Conservation (phyloP, 2,797 vertebrate species). For the Neosilurus mollespiculum region DNA sequence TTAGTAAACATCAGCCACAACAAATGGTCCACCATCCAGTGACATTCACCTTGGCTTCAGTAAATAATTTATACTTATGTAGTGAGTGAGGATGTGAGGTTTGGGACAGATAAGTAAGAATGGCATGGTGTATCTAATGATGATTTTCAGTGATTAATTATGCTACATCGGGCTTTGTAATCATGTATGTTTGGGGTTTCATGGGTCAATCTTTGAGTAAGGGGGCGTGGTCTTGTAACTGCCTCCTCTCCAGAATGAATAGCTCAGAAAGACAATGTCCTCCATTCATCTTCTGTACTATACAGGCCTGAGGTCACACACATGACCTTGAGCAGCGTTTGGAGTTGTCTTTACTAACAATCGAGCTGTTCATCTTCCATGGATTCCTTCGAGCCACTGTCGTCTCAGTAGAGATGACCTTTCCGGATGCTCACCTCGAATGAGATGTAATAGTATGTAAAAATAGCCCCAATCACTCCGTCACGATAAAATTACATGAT, state of each 20-base stretch:
- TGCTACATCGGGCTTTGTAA: background rate
- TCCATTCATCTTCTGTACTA: constrained; percentile 6
- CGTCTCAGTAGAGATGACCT: constrained; percentile 24
- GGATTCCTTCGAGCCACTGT: background rate
- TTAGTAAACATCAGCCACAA: too few species aligned
- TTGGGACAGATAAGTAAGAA: background rate
- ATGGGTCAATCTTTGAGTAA: background rate
- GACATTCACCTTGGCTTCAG: too few species aligned
- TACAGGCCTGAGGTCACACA: background rate
- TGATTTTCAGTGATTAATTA: background rate
- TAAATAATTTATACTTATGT: background rate
- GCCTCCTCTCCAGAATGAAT: background rate
- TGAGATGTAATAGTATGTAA: constrained; percentile 28
- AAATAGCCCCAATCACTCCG: constrained; percentile 11
- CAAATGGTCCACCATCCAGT: too few species aligned
- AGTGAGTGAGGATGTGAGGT: background rate
- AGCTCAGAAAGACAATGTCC: background rate
- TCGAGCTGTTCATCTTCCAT: constrained; percentile 14
- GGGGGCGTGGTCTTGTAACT: background rate
- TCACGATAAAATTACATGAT: constrained; percentile 20
- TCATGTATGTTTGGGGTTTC: background rate
- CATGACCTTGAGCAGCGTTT: constrained; percentile 17
- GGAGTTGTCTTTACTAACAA: background rate
- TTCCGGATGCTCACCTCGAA: constrained; percentile 16
- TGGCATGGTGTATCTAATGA: background rate